phyloP scores from a whole-genome alignment of 2,113 vertebrate genomes.

The Proterorhinus semilunaris region DNA sequence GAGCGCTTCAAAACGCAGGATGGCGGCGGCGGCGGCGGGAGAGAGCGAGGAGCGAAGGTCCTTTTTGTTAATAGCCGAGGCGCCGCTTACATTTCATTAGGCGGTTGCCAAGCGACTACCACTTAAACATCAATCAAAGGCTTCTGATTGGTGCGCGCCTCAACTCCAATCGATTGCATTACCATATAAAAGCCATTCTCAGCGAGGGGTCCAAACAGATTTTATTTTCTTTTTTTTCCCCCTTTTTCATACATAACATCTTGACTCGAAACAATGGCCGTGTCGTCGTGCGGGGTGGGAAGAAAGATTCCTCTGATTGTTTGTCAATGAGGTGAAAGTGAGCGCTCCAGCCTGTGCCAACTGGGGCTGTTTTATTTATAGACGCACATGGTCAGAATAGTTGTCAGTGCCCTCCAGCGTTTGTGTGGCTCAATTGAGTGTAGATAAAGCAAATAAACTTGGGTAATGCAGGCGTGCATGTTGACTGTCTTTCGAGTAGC shows the following conservation, averaged over 20 bases:
- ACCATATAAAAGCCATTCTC: constrained; percentile 62
- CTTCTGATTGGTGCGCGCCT: constrained; percentile 59
- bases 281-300: not conserved
- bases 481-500: too few species aligned
- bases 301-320: not conserved
- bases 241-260: too few species aligned
- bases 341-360: not conserved
- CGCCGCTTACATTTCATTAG: constrained; percentile 56
- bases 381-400: constrained; percentile 1
- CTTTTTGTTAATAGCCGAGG: constrained; percentile 44
- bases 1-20: constrained; percentile 5
- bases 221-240: not conserved
- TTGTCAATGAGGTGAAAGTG: not conserved
- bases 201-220: not conserved
- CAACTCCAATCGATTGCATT: constrained; percentile 59
- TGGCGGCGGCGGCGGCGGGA: not conserved
- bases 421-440: not conserved
- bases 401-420: not conserved
- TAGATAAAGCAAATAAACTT: not conserved
- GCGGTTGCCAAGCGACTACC: constrained; percentile 73
- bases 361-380: not conserved
- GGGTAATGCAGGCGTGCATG: too few species aligned
- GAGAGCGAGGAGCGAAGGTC: constrained; percentile 30
- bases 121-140: constrained; percentile 66
- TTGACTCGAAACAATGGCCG: too few species aligned